Base-by-base conservation (phyloP, 2,888 invertebrate genomes). In the Chorisops tibialis region DNA sequence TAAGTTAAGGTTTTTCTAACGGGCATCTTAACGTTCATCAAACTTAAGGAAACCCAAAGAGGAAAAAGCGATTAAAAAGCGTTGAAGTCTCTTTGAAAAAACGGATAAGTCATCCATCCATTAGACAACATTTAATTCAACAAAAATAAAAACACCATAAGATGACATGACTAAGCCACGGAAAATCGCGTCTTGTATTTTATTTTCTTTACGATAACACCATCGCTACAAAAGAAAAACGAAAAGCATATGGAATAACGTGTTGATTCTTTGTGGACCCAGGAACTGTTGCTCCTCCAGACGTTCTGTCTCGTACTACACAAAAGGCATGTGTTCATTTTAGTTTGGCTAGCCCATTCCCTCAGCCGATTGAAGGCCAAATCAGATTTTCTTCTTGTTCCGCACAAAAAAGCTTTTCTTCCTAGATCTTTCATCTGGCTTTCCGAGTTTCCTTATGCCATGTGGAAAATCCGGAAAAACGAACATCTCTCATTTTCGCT, bases 231-330 rank as follows among this genome's bases (percentile, higher is more conserved):
- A 30, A 30, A 39, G 39, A 39, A 24, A 50, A 48, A 7, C 35
- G 14, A 35, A 50, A 50, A 24, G 50, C 50, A 24, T 50, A 50
- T 14, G 50, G 6, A 14, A 14, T 5, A 39, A 39, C 52, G 38
- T 38, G 52, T 52, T 52, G 39, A 52, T 52, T 39, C 21, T 19
- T 37, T 39, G 38, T 30, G 9, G 30, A 19, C 52, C 39, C 19
- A 39, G n/a, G 21, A 52, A 19, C 52, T 52, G 52, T 52, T 52
- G 52, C 35, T 50, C 16, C 30, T 39, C 52, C 24, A 12, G 30
- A 14, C n/a, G 50, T 1, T 21, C n/a, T n/a, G 38, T 11, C 39
- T 12, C 37, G 38, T 21, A 16, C 12, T n/a, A 18, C 18, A 21
- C 11, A 9, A 52, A 52, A 7, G 30, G 52, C 52, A 52, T 52